A percentile compares a stretch with the other conserved stretches of the same genome.
phyloP scores from a whole-genome alignment of 2,113 vertebrate species.

The Dolichotis patagonum region DNA sequence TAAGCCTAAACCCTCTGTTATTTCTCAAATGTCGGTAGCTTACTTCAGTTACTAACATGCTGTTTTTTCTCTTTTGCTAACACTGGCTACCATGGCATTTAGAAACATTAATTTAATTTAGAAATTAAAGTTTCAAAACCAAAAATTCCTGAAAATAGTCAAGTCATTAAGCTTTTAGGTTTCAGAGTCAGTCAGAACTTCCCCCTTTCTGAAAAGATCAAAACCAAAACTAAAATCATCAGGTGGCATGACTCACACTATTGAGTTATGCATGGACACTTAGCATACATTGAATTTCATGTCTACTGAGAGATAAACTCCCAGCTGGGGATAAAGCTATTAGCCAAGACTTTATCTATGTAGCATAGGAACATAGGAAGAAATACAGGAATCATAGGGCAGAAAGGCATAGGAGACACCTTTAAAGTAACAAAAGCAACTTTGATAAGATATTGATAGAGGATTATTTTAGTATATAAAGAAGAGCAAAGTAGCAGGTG shows the following conservation, averaged over 20 bases:
- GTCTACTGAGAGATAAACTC: not conserved
- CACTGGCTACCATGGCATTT: not conserved
- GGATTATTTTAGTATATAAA: not conserved
- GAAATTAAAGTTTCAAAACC: constrained; percentile 55
- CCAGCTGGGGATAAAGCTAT: not conserved
- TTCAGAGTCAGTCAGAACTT: not conserved
- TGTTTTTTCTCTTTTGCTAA: not conserved
- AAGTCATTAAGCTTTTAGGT: not conserved
- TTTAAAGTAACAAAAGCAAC: not conserved
- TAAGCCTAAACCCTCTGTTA: not conserved
- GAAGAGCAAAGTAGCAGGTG: not conserved
- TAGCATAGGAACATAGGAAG: not conserved
- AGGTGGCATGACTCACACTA: not conserved
- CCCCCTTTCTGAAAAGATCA: not conserved
- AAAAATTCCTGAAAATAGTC: constrained; percentile 21
- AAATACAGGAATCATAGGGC: not conserved
- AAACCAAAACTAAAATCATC: not conserved
- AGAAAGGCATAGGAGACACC: not conserved
- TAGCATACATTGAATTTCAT: not conserved
- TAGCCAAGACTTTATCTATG: not conserved
- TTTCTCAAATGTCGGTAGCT: constrained; percentile 4
- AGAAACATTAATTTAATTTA: not conserved
- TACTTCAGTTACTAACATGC: not conserved
- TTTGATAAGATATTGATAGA: not conserved
- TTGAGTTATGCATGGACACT: not conserved